phyloP scores from a whole-genome alignment of 2,113 vertebrate genomes.

The Aplodontia rufa region DNA sequence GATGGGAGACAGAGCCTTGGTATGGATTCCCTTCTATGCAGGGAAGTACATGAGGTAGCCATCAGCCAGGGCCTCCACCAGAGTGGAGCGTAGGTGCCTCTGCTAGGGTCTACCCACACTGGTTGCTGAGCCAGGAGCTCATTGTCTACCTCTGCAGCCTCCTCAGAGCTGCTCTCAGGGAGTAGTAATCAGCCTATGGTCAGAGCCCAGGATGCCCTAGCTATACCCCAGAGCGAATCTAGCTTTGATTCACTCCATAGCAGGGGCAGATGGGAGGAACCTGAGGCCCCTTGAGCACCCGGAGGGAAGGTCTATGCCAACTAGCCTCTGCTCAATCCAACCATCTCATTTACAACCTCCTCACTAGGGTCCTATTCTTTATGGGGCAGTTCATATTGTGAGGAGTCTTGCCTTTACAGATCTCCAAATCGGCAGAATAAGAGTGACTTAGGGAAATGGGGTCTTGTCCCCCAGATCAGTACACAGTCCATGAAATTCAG shows the following conservation, averaged over 20 bases:
- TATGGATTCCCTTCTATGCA: slow-evolving; percentile 62
- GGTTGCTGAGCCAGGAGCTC: fast-evolving
- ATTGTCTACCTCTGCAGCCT: fast-evolving
- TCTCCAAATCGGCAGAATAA: not conserved
- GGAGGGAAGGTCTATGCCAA: not conserved
- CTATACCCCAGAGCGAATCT: not conserved
- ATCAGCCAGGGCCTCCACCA: not conserved
- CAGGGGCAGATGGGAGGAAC: not conserved
- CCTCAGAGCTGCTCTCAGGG: not conserved
- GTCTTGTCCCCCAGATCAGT: not conserved
- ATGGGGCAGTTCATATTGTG: not conserved
- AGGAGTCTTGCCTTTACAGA: not conserved
- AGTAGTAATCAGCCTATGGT: fast-evolving
- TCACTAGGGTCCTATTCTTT: not conserved
- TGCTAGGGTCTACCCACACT: fast-evolving
- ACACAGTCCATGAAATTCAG: not conserved
- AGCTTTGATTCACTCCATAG: not conserved
- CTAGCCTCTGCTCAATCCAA: not conserved
- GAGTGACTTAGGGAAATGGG: not conserved
- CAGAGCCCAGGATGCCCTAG: not conserved
- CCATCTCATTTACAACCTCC: not conserved
- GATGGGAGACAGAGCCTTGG: slow-evolving; percentile 75
- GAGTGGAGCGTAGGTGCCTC: not conserved
- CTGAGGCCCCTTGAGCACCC: not conserved
- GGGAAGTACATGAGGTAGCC: not conserved